Evolutionary conservation across 2,113 vertebrate species (phyloP).

Genomic region (Porphyrio hochstetteri): DNA sequence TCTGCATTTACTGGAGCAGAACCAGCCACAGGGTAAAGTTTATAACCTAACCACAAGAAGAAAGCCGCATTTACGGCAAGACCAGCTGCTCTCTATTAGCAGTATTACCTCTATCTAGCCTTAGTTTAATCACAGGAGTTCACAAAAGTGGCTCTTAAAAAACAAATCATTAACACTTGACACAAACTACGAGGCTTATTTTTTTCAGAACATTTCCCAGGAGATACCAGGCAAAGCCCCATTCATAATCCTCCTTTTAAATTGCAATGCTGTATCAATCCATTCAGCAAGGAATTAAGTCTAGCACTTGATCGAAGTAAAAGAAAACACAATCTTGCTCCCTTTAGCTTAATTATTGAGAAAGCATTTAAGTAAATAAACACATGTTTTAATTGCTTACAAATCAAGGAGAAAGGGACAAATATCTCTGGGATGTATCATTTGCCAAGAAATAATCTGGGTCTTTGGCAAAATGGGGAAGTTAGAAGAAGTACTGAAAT

Average conservation of each 20-base stretch:
- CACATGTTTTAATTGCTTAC: background rate
- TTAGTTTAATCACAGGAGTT: background rate
- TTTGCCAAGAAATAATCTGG: background rate
- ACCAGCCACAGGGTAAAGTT: conserved; percentile 31
- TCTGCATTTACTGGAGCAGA: conserved; percentile 8
- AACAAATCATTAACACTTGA: background rate
- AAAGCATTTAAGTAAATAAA: background rate
- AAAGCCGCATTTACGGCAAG: background rate
- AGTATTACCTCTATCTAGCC: background rate
- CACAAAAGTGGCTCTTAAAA: background rate
- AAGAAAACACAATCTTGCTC: background rate
- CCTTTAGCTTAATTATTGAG: background rate
- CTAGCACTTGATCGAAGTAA: background rate
- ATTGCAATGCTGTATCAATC: background rate
- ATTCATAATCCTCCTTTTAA: background rate
- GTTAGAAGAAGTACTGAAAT: background rate
- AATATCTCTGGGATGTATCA: background rate
- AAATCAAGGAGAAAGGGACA: background rate
- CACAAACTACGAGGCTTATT: background rate
- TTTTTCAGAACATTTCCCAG: background rate
- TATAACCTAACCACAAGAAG: background rate
- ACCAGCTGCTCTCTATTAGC: background rate
- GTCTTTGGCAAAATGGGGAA: background rate
- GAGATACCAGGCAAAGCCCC: background rate
- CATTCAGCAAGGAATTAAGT: background rate